Base-by-base conservation (phyloP, 64 coral and sea anemone species). In the Stylophora pistillata region DNA sequence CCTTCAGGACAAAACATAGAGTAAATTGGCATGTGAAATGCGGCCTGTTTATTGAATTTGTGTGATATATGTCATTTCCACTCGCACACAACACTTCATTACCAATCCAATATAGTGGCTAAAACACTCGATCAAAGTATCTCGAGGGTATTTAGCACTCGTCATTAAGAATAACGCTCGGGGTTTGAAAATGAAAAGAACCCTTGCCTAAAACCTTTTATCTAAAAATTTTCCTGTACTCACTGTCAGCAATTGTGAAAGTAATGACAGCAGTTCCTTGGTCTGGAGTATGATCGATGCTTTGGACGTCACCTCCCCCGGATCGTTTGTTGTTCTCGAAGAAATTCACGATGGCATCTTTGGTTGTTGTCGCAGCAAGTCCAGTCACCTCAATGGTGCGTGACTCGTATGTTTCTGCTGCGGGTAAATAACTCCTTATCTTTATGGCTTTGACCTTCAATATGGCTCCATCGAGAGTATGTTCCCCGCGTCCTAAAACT, bases 281-380 rank as follows among this genome's bases (percentile, higher is more conserved):
- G 25, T 86, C 83, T 29, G 64, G 21, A 6, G 13, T 26, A n/a
- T 34, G 29, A 64, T 86, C 64, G 13, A 86, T 53, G 10, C 27
- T 17, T 17, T 73, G 47, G 56, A 76, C 57, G 34, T 76, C 86
- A 20, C 86, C 86, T 61, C 86, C 86, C 21, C 86, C 86, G 13
- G 86, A 63, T 14, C 86, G 86, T 5, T 72, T 71, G 0, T 25
- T 76, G 55, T 87, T 87, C 58, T 87, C 86, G 62, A 87, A 87
- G 29, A 76, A 87, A 16, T 75, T 76, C 15, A 17, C 17, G 18
- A 87, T 23, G 30, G 72, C 9, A 21, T 87, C 86, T 74, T 76
- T 52, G 17, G 86, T 87, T 61, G 86, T 52, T 0, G 14, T 63
- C 2, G 32, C 13, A 5, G 60, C 37, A 79, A 79, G 18, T 6